Evolutionary conservation across 2,797 vertebrate genomes (phyloP).

Genomic region (Phoebastria nigripes): DNA sequence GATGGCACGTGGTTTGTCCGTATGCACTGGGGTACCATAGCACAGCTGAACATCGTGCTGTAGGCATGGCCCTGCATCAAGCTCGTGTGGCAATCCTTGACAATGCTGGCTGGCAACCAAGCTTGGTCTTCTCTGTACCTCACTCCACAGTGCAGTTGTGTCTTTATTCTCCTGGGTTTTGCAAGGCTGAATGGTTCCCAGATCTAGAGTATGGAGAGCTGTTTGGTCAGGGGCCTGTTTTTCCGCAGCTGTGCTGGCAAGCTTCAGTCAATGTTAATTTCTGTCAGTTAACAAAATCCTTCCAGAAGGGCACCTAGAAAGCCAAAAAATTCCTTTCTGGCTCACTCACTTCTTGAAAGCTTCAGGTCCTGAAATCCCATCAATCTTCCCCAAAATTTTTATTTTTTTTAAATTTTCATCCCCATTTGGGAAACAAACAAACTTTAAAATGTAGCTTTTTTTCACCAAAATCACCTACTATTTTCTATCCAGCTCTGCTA

Average conservation of each 20-base stretch:
- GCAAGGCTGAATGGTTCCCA: background rate
- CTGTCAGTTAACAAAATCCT: background rate
- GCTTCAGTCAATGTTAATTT: background rate
- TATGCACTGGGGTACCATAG: background rate
- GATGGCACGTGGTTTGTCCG: accelerated
- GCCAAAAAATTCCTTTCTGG: background rate
- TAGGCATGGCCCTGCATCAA: accelerated
- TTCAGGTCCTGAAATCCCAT: background rate
- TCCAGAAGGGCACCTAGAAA: background rate
- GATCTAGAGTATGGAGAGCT: background rate
- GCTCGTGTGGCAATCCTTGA: background rate
- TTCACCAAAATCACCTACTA: background rate
- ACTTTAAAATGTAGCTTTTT: background rate
- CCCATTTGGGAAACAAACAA: background rate
- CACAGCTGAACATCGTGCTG: accelerated
- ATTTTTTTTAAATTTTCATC: background rate
- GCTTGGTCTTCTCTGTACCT: background rate
- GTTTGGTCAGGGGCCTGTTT: background rate
- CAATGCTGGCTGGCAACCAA: background rate
- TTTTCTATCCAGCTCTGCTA: background rate
- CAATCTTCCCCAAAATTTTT: background rate
- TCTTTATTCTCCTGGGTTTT: background rate
- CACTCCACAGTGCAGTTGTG: background rate
- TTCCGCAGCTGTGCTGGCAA: conserved; percentile 21
- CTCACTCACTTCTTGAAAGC: background rate